Evolutionary conservation across 2,888 invertebrate genomes (phyloP), one percentile per base, ranked within the genome.

Genomic region (Tenodera sinensis): DNA sequence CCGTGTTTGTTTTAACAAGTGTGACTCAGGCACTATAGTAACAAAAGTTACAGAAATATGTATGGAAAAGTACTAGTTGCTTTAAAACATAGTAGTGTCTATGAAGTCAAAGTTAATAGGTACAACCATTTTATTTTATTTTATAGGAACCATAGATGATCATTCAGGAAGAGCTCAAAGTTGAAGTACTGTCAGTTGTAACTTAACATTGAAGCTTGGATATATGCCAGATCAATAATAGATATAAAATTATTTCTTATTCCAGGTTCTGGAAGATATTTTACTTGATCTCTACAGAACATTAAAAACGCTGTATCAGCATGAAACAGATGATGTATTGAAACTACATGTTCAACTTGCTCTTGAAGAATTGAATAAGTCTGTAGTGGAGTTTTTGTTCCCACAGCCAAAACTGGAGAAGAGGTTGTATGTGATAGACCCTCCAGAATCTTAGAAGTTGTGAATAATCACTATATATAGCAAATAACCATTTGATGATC

Each of bases 311-410:
- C 93, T 97, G 25, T 95, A 96, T 91, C 93, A 94, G 30, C 94
- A 94, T 88, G 95, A 96, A 90, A 93, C 93, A 42, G 96, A 97
- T 92, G 96, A 97, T 91, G 94, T 96, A 4, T 95, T 97, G 85
- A 94, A 95, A 92, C 93, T 97, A 85, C 98, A 98, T 91, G 96
- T 96, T 28, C 96, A 97, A 92, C 93, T 97, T 89, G 97, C 97
- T 1, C 93, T 98, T 83, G 96, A 97, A 92, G 96, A 97, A 93
- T 94, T 98, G 25, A 96, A 97, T 92, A 94, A 94, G 89, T 95
- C 96, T 89, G 96, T 96, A 90, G 95, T 94, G 91, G 93, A 95
- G 88, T 94, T 95, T 91, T 92, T 97, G 47, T 95, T 95, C 91
- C 95, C 95, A 0, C 93, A 94, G 91, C 92, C 95, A 86, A 94